These are phyloP conservation scores for Coranthus polyacanthus DNA, from an alignment of 2,797 vertebrate species.

Conservation along the genomic window DNA sequence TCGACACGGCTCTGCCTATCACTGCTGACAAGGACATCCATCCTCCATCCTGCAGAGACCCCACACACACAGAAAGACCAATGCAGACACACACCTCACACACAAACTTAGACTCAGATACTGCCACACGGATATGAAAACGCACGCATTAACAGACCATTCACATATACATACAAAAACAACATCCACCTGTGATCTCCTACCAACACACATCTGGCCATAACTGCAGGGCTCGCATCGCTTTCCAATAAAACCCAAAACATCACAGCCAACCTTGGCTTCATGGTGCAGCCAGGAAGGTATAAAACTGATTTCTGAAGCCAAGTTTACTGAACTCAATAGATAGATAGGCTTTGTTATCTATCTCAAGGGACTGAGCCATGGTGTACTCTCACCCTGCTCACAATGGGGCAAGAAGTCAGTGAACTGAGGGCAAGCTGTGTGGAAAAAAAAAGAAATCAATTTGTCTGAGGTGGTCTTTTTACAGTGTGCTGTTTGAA, in stretches of 20 bases:
- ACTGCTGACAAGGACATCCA: slow-evolving; percentile 64
- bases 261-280: slow-evolving; percentile 8
- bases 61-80: slow-evolving; percentile 12
- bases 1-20: slow-evolving; percentile 58
- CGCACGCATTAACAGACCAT: not conserved
- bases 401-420: slow-evolving; percentile 49
- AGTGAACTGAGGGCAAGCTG: slow-evolving; percentile 37
- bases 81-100: slow-evolving; percentile 2
- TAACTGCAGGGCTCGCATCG: slow-evolving; percentile 39
- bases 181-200: slow-evolving; percentile 8
- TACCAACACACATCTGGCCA: slow-evolving; percentile 15
- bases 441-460: slow-evolving; percentile 26
- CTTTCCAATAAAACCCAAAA: slow-evolving; percentile 21
- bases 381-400: slow-evolving; percentile 20
- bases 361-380: slow-evolving; percentile 39
- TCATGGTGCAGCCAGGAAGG: slow-evolving; percentile 3
- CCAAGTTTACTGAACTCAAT: slow-evolving; percentile 18
- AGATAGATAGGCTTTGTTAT: slow-evolving; percentile 60
- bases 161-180: slow-evolving; percentile 3
- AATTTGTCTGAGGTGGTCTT: slow-evolving; percentile 39
- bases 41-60: slow-evolving; percentile 48
- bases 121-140: slow-evolving; percentile 7
- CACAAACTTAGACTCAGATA: slow-evolving; percentile 11
- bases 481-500: slow-evolving; percentile 18
- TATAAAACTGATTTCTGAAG: slow-evolving; percentile 29